These are phyloP conservation scores for Galagoides demidoff DNA, from an alignment of 2,797 vertebrate species.

Conservation along the genomic window DNA sequence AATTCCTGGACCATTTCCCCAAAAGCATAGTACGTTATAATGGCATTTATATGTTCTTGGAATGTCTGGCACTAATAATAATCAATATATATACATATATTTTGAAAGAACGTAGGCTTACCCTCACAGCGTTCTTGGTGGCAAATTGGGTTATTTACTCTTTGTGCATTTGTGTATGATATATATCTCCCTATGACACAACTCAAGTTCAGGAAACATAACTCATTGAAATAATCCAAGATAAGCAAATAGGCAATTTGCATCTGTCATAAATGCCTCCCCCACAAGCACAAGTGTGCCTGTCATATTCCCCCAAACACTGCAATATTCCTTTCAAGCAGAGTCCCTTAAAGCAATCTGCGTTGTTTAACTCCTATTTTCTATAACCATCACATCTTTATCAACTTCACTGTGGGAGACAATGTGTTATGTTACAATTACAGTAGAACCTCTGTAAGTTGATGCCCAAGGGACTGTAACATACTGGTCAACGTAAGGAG, in stretches of 20 bases:
- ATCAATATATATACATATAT: not conserved
- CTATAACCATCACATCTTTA: not conserved
- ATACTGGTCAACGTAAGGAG: too few relatives aligned
- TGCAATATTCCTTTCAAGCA: not conserved
- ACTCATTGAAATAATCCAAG: not conserved
- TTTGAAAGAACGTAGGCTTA: not conserved
- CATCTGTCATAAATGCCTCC: not conserved
- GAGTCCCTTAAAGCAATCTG: not conserved
- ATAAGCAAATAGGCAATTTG: not conserved
- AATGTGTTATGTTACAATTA: not conserved
- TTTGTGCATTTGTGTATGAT: not conserved
- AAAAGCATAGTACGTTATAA: not conserved
- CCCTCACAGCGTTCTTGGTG: not conserved
- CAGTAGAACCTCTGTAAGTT: too few relatives aligned
- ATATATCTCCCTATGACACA: not conserved
- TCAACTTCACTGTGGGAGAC: not conserved
- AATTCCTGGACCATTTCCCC: not conserved
- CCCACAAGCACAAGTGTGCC: not conserved
- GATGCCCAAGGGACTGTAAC: too few relatives aligned
- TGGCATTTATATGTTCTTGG: not conserved
- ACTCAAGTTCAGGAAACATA: not conserved
- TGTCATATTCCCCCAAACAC: not conserved
- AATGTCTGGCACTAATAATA: not conserved
- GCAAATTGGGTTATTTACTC: not conserved
- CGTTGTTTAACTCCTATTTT: not conserved